Evolutionary conservation across 2,888 invertebrate genomes (phyloP), one percentile per base, ranked within the genome.

Genomic region (Ametastegia equiseti): DNA sequence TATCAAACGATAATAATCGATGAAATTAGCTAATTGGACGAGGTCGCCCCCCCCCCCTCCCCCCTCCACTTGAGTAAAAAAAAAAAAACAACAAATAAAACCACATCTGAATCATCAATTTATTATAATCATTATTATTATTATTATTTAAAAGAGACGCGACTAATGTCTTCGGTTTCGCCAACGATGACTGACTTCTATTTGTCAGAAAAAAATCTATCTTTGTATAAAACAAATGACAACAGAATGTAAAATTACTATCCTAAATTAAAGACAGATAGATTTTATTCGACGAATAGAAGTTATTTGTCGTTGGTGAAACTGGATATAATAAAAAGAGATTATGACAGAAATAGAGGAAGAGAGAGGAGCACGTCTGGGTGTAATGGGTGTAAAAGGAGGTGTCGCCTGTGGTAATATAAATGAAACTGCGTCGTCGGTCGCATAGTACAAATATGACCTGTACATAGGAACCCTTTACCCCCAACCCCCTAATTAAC

Each of bases 381-480:
- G 84, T 79, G 47, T 23, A 54, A 54, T 54, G n/a, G n/a, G n/a
- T n/a, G n/a, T n/a, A 30, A 15, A 30, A 9, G 30, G 13, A 60
- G 30, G 30, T 60, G 30, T 60, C 27, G 60, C 27, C 9, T 30
- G 30, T 30, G 60, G 30, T 82, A 86, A 86, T 83, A 87, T 3
- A 36, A 88, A 86, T 87, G n/a, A n/a, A 87, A 81, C 85, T 88
- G 89, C 89, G 89, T 90, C 89, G 89, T 90, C 89, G 89, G 90
- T 90, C 89, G 89, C 89, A 91, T 91, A 91, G 91, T 91, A 91
- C 91, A 91, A 91, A 90, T 90, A 91, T 90, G 90, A 90, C 90
- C 90, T 91, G 91, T 91, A 91, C 91, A 91, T 91, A 91, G 90
- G 86, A 87, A 87, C 82, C 85, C 83, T 82, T 83, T 54, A 78